These are phyloP conservation scores for Nothoprocta pentlandii DNA, from an alignment of 2,113 vertebrate genomes.

Conservation along the genomic window DNA sequence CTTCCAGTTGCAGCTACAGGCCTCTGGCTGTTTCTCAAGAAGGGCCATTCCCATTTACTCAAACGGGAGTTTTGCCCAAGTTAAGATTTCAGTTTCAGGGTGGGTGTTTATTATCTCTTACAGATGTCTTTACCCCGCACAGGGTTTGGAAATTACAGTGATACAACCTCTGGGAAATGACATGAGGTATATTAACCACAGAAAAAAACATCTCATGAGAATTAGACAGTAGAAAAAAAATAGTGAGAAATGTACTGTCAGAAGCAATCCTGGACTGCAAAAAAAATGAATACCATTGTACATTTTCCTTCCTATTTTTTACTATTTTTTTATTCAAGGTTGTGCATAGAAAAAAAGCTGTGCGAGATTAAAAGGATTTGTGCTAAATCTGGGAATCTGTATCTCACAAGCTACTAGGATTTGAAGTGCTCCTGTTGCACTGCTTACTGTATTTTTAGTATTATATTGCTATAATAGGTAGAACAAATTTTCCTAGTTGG, in stretches of 20 bases:
- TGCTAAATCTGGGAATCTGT: neutral
- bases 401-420: neutral
- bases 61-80: neutral
- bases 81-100: neutral
- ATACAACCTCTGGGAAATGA: conserved; percentile 28
- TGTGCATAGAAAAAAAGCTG: neutral
- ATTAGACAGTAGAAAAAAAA: neutral
- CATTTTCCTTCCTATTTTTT: neutral
- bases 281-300: neutral
- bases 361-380: neutral
- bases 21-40: neutral
- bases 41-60: neutral
- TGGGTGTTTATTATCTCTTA: conserved; percentile 11
- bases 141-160: conserved; percentile 22
- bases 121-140: neutral
- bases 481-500: neutral
- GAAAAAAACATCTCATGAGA: neutral
- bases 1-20: neutral
- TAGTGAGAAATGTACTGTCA: neutral
- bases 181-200: neutral
- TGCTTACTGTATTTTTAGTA: neutral
- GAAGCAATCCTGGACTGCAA: neutral
- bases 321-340: neutral
- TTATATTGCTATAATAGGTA: neutral
- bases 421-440: neutral